A percentile compares a stretch with the other conserved stretches of the same genome.
Conservation (phyloP, 2,888 invertebrate genomes). For the Pammene aurita region DNA sequence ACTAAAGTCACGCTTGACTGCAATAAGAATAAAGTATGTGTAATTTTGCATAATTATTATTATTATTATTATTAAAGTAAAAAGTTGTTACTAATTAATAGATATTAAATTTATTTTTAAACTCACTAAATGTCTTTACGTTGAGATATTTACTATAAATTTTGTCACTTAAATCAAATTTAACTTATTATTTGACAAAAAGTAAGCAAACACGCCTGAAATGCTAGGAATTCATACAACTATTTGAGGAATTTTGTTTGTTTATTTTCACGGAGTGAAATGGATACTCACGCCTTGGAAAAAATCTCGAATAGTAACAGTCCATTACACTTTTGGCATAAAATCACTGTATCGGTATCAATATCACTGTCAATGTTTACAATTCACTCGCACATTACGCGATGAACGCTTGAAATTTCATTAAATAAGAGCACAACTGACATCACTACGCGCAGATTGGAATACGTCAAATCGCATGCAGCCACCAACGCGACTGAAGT, state of each 20-base stretch:
- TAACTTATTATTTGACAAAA: slow-evolving; percentile 3
- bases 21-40: too few species aligned
- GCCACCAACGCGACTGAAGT: slow-evolving; percentile 84
- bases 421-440: slow-evolving; percentile 81
- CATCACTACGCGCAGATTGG: slow-evolving; percentile 81
- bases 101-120: too few species aligned
- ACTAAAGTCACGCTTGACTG: too few species aligned
- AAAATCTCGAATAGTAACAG: slow-evolving; percentile 83
- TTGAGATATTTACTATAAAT: background rate
- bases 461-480: slow-evolving; percentile 84
- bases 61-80: too few species aligned
- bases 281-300: slow-evolving; percentile 82
- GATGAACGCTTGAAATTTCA: slow-evolving; percentile 81
- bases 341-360: slow-evolving; percentile 73
- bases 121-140: too few species aligned
- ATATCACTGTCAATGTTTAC: slow-evolving; percentile 79
- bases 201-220: slow-evolving; percentile 41
- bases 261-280: slow-evolving; percentile 70
- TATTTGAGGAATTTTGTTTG: slow-evolving; percentile 75
- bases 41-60: too few species aligned
- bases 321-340: slow-evolving; percentile 76
- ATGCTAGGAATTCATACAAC: slow-evolving; percentile 66
- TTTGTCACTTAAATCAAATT: background rate
- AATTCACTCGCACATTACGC: slow-evolving; percentile 78
- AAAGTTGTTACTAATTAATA: too few species aligned